These are phyloP conservation scores for Stenopsyche tienmushanensis DNA, from an alignment of 1,140 invertebrate genomes.

Conservation along the genomic window DNA sequence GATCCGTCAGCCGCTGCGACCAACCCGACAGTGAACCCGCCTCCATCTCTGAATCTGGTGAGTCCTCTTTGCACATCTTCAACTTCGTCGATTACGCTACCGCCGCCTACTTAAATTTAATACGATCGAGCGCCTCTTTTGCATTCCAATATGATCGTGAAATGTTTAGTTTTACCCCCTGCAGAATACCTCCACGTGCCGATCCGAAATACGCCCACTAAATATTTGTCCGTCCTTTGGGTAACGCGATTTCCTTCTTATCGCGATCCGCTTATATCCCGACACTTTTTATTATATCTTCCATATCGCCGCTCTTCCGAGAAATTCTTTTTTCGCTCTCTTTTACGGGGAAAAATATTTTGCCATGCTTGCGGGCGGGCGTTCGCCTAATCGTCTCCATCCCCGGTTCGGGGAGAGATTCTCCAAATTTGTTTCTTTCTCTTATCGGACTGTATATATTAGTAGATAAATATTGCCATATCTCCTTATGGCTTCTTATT, in stretches of 20 bases:
- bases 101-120: too few species aligned
- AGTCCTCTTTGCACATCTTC: slow-evolving; percentile 48
- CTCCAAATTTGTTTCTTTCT: slow-evolving; percentile 17
- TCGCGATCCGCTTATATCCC: slow-evolving; percentile 33
- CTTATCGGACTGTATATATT: neutral
- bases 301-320: slow-evolving; percentile 20
- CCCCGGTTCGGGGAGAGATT: neutral
- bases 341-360: slow-evolving; percentile 22
- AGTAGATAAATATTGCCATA: slow-evolving; percentile 20
- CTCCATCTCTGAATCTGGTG: slow-evolving; percentile 82
- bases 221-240: slow-evolving; percentile 29
- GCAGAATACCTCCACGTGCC: too few species aligned
- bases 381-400: slow-evolving; percentile 8
- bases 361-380: neutral
- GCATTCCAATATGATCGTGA: too few species aligned
- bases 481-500: slow-evolving; percentile 17
- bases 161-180: too few species aligned
- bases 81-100: too few species aligned
- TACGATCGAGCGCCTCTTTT: too few species aligned
- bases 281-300: slow-evolving; percentile 33
- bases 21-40: slow-evolving; percentile 66
- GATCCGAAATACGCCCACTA: slow-evolving; percentile 24
- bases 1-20: slow-evolving; percentile 64
- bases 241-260: slow-evolving; percentile 32
- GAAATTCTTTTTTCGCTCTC: slow-evolving; percentile 19